Evolutionary conservation across 1,140 invertebrate species (phyloP), one percentile per base, ranked within the genome.

Genomic region (Drosophila guanche): DNA sequence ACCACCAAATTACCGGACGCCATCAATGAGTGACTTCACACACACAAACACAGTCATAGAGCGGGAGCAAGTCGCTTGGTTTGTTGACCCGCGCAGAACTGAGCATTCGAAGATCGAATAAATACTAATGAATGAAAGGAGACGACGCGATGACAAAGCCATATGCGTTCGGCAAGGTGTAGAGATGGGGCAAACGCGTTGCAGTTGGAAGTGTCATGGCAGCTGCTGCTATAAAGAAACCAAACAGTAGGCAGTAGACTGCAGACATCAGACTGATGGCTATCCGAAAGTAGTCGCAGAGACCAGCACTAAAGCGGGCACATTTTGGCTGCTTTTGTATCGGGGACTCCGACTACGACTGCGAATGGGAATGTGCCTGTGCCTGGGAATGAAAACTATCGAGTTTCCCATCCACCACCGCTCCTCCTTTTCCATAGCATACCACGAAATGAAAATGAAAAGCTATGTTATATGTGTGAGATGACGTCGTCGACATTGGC

Each of bases 21-120:
- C 69, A 84, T 83, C 79, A 83, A 84, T 84, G 79, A 63, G 45
- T 79, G 84, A 79, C 66, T 63, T 37, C 65, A 75, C 33, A 52
- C 67, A 51, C 50, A 40, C 43, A 66, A 33, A 53, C 45, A 33
- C n/a, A 45, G 33, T 16, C 12, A 40, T 51, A 79, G 6, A 29
- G 51, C 46, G 29, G 47, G 41, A 66, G 58, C 54, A 4, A 83
- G 53, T 70, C 69, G 63, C 69, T 83, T 84, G 75, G 79, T 83
- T 83, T 83, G 75, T 83, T 83, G 79, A 84, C 79, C 79, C 74
- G 73, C 55, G 69, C 73, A 43, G 47, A 57, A 10, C 10, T 12
- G 51, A 72, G 68, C 62, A 74, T 56, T 81, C 63, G 77, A 79
- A 74, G 68, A 67, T 59, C 63, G 71, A 74, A 70, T 59, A 74